Evolutionary conservation across 2,113 vertebrate species (phyloP).

Genomic region (Probosciger aterrimus): DNA sequence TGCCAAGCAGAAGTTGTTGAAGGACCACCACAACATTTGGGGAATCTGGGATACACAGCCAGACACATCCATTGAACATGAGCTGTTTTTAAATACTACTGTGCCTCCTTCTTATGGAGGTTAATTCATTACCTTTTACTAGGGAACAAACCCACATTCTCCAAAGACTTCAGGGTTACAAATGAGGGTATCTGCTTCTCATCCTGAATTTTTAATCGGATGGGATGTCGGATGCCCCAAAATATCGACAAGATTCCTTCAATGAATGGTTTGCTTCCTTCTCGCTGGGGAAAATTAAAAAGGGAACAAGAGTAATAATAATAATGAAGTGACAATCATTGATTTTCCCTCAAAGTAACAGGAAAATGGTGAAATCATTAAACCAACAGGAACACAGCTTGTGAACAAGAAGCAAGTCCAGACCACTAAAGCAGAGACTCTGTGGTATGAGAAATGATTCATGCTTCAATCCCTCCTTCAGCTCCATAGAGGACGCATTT

Average conservation of each 20-base stretch:
- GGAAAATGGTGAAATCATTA: rapidly evolving
- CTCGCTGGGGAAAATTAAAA: slow-evolving; percentile 23
- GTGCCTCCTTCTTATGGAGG: background rate
- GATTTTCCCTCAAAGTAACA: background rate
- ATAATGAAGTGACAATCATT: background rate
- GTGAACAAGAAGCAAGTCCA: background rate
- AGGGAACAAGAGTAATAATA: background rate
- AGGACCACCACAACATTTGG: background rate
- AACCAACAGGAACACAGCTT: background rate
- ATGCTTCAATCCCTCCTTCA: background rate
- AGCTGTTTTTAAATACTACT: background rate
- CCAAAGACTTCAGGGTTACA: slow-evolving; percentile 60
- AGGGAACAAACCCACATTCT: slow-evolving; percentile 65
- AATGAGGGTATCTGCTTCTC: slow-evolving; percentile 79
- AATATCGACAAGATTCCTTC: slow-evolving; percentile 88
- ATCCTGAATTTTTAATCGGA: slow-evolving; percentile 91
- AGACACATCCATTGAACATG: rapidly evolving
- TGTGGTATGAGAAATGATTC: background rate
- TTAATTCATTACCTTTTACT: slow-evolving; percentile 74
- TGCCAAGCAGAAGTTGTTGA: background rate
- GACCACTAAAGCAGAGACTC: background rate
- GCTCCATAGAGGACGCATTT: background rate
- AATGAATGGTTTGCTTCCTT: slow-evolving; percentile 73
- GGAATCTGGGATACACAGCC: background rate
- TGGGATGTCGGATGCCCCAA: slow-evolving; percentile 87